Evolutionary conservation across 2,113 vertebrate species (phyloP).

Genomic region (Pelobates fuscus): DNA sequence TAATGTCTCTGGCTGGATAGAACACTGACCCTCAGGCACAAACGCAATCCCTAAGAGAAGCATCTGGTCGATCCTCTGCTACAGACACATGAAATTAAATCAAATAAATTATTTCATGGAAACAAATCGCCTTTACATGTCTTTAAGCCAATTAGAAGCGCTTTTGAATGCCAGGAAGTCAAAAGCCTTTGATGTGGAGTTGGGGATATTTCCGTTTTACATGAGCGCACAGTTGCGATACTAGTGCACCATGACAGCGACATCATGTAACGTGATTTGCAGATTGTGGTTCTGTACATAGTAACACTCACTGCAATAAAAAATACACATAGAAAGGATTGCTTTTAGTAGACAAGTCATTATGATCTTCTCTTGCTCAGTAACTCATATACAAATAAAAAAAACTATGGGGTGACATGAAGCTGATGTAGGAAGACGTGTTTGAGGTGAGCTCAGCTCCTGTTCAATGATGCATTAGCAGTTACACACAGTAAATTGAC

Average conservation of each 20-base stretch:
- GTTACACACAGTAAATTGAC: too few species aligned
- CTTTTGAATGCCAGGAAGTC: constrained; percentile 36
- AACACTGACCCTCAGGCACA: constrained; percentile 45
- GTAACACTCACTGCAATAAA: not conserved
- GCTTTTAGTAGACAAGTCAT: too few species aligned
- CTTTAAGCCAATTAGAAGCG: constrained; percentile 47
- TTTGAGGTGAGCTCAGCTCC: too few species aligned
- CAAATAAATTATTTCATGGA: constrained; percentile 48
- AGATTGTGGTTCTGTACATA: not conserved
- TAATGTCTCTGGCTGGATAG: constrained; percentile 44
- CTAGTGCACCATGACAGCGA: constrained; percentile 12
- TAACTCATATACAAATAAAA: too few species aligned
- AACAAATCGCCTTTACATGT: constrained; percentile 48
- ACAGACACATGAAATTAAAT: constrained; percentile 45
- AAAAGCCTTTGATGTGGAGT: constrained; percentile 42
- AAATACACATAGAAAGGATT: not conserved
- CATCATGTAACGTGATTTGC: not conserved
- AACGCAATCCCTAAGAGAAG: constrained; percentile 40
- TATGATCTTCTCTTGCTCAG: too few species aligned
- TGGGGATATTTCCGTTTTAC: constrained; percentile 27
- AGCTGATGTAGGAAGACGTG: too few species aligned
- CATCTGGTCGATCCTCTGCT: constrained; percentile 37
- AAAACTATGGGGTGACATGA: too few species aligned
- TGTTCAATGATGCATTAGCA: too few species aligned
- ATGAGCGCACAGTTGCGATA: not conserved